Conservation (phyloP, 2,113 vertebrate genomes). For the Catharus fuscescens region DNA sequence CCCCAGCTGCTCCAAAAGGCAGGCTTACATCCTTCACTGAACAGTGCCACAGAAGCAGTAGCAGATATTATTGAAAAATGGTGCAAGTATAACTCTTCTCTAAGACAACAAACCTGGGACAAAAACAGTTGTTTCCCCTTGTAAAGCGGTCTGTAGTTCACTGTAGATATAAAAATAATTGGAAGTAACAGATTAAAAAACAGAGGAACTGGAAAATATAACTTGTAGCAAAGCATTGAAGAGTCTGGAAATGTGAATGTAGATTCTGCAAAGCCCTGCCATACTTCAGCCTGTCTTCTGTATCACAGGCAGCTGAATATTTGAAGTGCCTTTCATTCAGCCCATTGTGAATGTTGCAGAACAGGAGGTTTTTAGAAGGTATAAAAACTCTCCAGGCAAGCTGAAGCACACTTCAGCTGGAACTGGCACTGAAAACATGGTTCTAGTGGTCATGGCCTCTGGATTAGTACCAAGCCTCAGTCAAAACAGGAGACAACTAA, state of each 20-base stretch:
- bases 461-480: background rate
- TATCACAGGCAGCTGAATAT: background rate
- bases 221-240: background rate
- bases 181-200: background rate
- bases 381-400: background rate
- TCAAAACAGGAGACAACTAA: background rate
- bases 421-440: background rate
- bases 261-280: background rate
- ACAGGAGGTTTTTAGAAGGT: background rate
- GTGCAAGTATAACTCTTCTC: background rate
- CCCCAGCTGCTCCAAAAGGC: background rate
- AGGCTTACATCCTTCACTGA: background rate
- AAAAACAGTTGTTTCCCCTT: background rate
- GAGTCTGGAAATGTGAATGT: background rate
- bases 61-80: background rate
- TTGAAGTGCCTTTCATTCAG: constrained; percentile 40
- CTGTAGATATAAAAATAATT: background rate
- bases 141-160: background rate
- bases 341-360: background rate
- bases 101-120: background rate
- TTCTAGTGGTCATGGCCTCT: background rate
- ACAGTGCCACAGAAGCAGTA: background rate
- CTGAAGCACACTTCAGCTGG: background rate
- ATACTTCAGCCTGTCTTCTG: background rate
- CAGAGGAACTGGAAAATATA: background rate